Base-by-base conservation (phyloP, 2,888 invertebrate genomes). In the Dascillus cervinus region DNA sequence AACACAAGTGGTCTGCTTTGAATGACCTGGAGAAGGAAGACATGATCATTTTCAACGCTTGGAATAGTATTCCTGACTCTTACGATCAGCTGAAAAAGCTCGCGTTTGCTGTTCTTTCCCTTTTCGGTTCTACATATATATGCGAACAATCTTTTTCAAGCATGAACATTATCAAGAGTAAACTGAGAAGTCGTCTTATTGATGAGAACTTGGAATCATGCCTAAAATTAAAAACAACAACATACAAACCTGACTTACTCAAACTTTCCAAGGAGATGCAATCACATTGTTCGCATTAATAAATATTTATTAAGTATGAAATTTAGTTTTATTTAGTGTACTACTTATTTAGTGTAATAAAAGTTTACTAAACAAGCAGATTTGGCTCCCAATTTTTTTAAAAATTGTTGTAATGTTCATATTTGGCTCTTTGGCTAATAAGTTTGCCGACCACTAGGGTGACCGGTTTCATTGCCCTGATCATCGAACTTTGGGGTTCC, bases 121-220 rank as follows among this genome's bases (percentile, higher is more conserved):
- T 17, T 17, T 17, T 17, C 17, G 17, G 17, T 6, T 17, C 17
- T 17, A 17, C 17, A 6, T 17, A 17, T 17, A 6, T 17, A 17
- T 17, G 17, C 17, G 17, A 17, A 8, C 17, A 17, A 17, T 17
- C 17, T 4, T 17, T 17, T 17, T 17, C 17, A 6, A 17, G 8
- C 17, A 17, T 17, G 17, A 17, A 17, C 38, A 11, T 32, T 4
- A 17, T 17, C 8, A 17, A 17, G 17, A 17, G 5, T 8, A 15
- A 22, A 8, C 17, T 35, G 35, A 17, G 17, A 17, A 17, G 26
- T 13, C 26, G 11, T 3, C n/a, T 26, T 9, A 26, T 11, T 13
- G n/a, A 26, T 26, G 14, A 26, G 11, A 26, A 26, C 11, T 9
- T 26, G 14, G 26, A 26, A 11, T 26, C 26, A 11, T 14, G 29